Base-by-base conservation (phyloP, 1,140 invertebrate species). In the Streblospio benedicti region DNA sequence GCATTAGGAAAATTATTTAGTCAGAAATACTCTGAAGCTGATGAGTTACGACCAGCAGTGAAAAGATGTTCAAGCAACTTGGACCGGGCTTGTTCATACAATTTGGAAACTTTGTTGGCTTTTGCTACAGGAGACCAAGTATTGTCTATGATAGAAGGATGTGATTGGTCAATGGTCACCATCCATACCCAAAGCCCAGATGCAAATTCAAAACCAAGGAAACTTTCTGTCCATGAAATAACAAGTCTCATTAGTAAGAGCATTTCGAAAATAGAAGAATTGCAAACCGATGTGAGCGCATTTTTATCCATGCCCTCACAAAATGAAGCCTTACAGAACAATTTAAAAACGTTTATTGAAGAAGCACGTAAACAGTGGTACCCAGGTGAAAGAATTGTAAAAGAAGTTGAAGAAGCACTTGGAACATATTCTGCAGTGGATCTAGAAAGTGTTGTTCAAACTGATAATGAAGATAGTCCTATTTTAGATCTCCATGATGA, bases 371-470 rank as follows among this genome's bases (percentile, higher is more conserved):
- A 18, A 18, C 35, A n/a, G 9, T 20, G 27, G 6, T 18, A n/a
- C 5, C n/a, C 18, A 47, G 44, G 18, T 47, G 44, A 47, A 18
- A 27, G 4, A 18, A 27, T 9, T 6, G 44, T 20, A 47, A 47
- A 47, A 47, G 44, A 47, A 9, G 44, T 25, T 18, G 44, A 47
- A 47, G 44, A 47, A 47, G n/a, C n/a, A n/a, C n/a, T n/a, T n/a
- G n/a, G n/a, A n/a, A n/a, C n/a, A n/a, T n/a, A n/a, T n/a, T n/a
- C n/a, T n/a, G n/a, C n/a, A n/a, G n/a, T n/a, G n/a, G n/a, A n/a
- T n/a, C n/a, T n/a, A n/a, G n/a, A n/a, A n/a, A n/a, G n/a, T n/a
- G n/a, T n/a, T n/a, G n/a, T n/a, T n/a, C n/a, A n/a, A n/a, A n/a
- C n/a, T n/a, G n/a, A n/a, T n/a, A n/a, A n/a, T n/a, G n/a, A n/a